Base-by-base conservation (phyloP, 2,888 invertebrate genomes). In the Axea sp. region DNA sequence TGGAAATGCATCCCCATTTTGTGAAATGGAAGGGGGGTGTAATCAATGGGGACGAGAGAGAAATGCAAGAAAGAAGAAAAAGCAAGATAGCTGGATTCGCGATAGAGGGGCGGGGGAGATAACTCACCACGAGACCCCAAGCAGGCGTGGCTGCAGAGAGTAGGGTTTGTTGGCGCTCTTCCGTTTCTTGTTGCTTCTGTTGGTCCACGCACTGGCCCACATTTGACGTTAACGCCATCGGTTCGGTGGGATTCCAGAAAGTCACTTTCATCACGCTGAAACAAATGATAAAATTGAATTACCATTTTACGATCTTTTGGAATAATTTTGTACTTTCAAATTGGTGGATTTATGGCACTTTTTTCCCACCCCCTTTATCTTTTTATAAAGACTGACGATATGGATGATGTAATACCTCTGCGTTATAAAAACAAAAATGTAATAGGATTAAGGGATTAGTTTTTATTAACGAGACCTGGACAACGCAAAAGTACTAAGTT, bases 141-240 rank as follows among this genome's bases (percentile, higher is more conserved):
- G 73, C 73, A 67, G 73, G 73, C 73, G 73, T 73, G 73, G 73
- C 62, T 43, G 73, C 73, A 8, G 73, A 55, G 8, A 68, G 62
- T 12, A 43, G 35, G 68, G 67, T 22, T 35, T 64, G 62, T 28
- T 64, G 67, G 39, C 11, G 67, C 0, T 67, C 55, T 35, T 62
- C 60, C n/a, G n/a, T 8, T 47, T 30, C 14, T 22, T 39, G 60
- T 12, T 49, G 45, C 7, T 65, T 60, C n/a, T 37, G 57, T 31
- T 68, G 68, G 30, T 64, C 57, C 35, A 43, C 3, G 14, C 35
- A 37, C 12, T 53, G 62, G 6, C 43, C 37, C 8, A 24, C 45
- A 39, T 4, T 19, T 4, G 67, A 55, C 11, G 28, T 24, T 12
- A 65, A 19, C 37, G 53, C 30, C 45, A 67, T 28, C 22, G 67